A percentile compares a stretch with the other conserved stretches of the same genome.
Evolutionary conservation across 2,113 vertebrate species (phyloP).

Genomic region (Mesembrinibis cayennensis): DNA sequence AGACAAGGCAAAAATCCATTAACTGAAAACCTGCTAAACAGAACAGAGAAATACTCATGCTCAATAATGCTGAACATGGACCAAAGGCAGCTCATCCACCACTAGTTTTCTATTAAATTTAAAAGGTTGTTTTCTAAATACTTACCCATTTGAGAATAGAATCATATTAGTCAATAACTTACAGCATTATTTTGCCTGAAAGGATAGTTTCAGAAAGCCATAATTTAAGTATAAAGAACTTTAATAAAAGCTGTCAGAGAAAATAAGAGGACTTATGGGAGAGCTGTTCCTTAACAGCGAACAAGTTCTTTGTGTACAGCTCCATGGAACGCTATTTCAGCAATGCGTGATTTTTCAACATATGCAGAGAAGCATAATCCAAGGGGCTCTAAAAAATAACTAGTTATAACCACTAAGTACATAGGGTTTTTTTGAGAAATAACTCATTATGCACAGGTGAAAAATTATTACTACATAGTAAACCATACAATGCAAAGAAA

Average conservation of each 20-base stretch:
- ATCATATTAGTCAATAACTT: conserved; percentile 44
- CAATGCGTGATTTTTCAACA: not conserved
- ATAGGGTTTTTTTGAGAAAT: not conserved
- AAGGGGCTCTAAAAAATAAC: not conserved
- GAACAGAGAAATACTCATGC: not conserved
- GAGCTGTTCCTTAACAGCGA: not conserved
- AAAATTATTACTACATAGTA: not conserved
- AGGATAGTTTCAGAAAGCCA: conserved; percentile 21
- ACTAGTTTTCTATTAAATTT: conserved; percentile 26
- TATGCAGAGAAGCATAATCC: not conserved
- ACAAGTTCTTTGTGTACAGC: not conserved
- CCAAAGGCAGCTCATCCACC: conserved; percentile 23
- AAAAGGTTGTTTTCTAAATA: conserved; percentile 46
- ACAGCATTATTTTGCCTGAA: conserved; percentile 29
- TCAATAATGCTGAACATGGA: not conserved
- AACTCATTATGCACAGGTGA: not conserved
- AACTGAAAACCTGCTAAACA: not conserved
- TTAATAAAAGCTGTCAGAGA: conserved; percentile 45
- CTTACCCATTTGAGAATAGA: conserved; percentile 25
- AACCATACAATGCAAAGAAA: not conserved
- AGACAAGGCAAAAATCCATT: not conserved
- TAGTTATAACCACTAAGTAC: not conserved
- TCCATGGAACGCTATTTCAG: not conserved
- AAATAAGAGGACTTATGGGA: conserved; percentile 34
- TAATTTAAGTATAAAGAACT: conserved; percentile 44